Percentiles rank a stretch among this genome's conserved stretches.
Conservation (phyloP, 2,888 invertebrate species). For the Tolmerus cingulatus region DNA sequence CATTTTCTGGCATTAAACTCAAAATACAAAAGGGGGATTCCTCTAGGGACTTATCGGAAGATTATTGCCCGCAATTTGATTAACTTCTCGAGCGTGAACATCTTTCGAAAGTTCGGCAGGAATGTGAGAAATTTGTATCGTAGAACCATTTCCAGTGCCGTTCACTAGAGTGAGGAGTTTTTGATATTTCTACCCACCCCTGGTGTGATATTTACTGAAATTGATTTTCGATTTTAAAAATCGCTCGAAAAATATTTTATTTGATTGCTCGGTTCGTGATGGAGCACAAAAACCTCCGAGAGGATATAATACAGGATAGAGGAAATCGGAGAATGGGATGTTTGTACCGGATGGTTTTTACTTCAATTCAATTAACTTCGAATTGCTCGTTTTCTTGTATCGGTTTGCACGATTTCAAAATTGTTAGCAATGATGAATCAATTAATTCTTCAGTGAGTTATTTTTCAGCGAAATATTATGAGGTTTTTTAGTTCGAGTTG, state of each 20-base stretch:
- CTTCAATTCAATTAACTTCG: neutral
- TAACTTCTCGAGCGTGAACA: neutral
- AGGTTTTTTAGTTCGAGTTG: neutral
- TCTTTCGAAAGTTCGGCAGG: neutral
- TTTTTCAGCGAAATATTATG: neutral
- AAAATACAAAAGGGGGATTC: neutral
- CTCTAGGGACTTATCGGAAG: neutral
- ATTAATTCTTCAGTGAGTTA: neutral
- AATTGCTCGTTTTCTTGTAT: neutral
- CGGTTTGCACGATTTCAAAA: neutral
- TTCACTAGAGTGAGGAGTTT: neutral
- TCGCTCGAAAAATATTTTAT: neutral
- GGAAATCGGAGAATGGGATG: neutral
- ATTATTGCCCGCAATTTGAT: neutral
- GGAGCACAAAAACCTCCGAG: neutral
- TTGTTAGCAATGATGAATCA: neutral
- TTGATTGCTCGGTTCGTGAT: neutral
- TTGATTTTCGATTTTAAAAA: neutral
- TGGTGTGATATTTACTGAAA: neutral
- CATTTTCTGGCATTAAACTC: neutral
- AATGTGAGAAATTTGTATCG: neutral
- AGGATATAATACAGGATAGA: neutral
- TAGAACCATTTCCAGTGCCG: neutral
- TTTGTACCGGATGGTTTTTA: neutral
- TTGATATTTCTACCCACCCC: neutral